Conservation (phyloP, 2,113 vertebrate species). For the Oncorhynchus gorbuscha region DNA sequence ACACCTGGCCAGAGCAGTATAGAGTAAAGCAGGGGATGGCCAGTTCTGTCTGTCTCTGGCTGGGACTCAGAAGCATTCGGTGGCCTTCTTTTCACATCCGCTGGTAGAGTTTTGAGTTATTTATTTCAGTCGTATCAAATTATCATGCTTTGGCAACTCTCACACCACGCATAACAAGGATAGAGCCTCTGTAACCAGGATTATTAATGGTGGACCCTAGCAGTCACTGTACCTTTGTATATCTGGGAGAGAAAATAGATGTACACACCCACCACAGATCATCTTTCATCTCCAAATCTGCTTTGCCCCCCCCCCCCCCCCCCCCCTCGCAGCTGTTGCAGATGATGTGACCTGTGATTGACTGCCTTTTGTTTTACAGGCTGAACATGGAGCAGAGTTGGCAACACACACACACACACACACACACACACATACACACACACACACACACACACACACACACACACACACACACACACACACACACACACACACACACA, state of each 20-base stretch:
- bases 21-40: too few species aligned
- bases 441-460: too few species aligned
- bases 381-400: neutral
- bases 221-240: slow-evolving; percentile 1
- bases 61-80: too few species aligned
- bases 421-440: slow-evolving; percentile 24
- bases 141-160: too few species aligned
- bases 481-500: too few species aligned
- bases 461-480: too few species aligned
- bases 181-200: slow-evolving; percentile 58
- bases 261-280: slow-evolving; percentile 46
- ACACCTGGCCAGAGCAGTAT: too few species aligned
- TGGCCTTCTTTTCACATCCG: too few species aligned
- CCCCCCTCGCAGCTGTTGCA: slow-evolving; percentile 64
- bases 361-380: slow-evolving; percentile 61
- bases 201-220: slow-evolving; percentile 35
- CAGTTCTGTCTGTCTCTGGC: too few species aligned
- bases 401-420: slow-evolving; percentile 24
- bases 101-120: too few species aligned
- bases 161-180: too few species aligned
- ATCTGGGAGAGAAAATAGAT: slow-evolving; percentile 63
- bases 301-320: slow-evolving; percentile 19
- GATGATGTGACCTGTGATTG: slow-evolving; percentile 73
- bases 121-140: too few species aligned
- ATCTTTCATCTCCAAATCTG: slow-evolving; percentile 62